These are phyloP conservation scores for Planococcus citri DNA, from an alignment of 1,140 invertebrate species.

Conservation along the genomic window DNA sequence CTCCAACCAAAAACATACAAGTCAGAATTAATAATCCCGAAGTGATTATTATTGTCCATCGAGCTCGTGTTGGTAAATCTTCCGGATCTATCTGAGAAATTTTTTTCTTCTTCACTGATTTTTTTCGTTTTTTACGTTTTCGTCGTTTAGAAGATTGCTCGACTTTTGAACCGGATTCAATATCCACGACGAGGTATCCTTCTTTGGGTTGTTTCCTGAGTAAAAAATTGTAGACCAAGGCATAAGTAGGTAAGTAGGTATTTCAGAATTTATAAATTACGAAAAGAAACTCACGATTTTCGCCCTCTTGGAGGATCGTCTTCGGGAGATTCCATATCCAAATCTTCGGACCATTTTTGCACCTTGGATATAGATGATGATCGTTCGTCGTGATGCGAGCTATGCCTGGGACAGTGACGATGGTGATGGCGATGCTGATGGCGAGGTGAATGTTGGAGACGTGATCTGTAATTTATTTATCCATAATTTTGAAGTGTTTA, in stretches of 20 bases:
- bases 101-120: not conserved
- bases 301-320: not conserved
- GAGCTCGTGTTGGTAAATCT: slow-evolving; percentile 62
- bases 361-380: not conserved
- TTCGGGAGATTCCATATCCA: not conserved
- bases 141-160: not conserved
- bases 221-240: not conserved
- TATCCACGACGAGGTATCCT: not conserved
- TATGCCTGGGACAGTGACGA: not conserved
- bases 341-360: slow-evolving; percentile 10
- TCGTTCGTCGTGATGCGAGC: not conserved
- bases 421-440: not conserved
- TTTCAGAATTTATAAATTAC: not conserved
- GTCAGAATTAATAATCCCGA: slow-evolving; percentile 71
- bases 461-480: slow-evolving; percentile 2
- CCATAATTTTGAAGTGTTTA: too few species aligned
- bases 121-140: slow-evolving; percentile 11
- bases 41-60: slow-evolving; percentile 77
- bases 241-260: not conserved
- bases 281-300: not conserved
- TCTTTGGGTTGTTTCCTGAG: not conserved
- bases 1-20: slow-evolving; percentile 73
- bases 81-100: slow-evolving; percentile 41
- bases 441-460: not conserved
- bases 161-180: not conserved